These are phyloP conservation scores for Formica aserva DNA, from an alignment of 2,888 invertebrate species.

Conservation along the genomic window DNA sequence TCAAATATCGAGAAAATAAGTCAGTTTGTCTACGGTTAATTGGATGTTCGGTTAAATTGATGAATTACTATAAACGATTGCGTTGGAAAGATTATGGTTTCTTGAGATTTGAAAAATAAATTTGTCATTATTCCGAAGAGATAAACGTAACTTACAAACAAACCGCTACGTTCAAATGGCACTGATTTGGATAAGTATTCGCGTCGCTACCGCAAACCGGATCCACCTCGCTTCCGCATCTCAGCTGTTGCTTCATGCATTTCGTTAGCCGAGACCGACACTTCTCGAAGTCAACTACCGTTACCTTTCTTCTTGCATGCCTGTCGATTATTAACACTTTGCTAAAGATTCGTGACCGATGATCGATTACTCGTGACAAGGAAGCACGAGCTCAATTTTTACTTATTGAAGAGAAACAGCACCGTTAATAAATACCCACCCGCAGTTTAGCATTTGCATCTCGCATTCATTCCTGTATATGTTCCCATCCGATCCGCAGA, in stretches of 20 bases:
- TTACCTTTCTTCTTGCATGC: slow-evolving; percentile 88
- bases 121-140: background rate
- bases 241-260: slow-evolving; percentile 91
- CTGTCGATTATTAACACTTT: slow-evolving; percentile 65
- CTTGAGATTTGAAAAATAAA: background rate
- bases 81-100: background rate
- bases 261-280: slow-evolving; percentile 91
- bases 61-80: background rate
- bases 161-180: slow-evolving; percentile 93
- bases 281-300: slow-evolving; percentile 92
- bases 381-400: background rate
- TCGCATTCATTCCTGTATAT: slow-evolving; percentile 96
- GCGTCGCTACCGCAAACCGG: slow-evolving; percentile 97
- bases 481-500: slow-evolving; percentile 96
- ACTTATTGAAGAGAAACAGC: background rate
- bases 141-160: slow-evolving; percentile 90
- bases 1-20: background rate
- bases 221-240: slow-evolving; percentile 89
- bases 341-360: background rate
- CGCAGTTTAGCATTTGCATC: slow-evolving; percentile 95
- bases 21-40: background rate
- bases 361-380: slow-evolving; percentile 12
- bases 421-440: slow-evolving; percentile 87
- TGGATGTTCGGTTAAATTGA: background rate
- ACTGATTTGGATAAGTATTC: slow-evolving; percentile 93